Percentiles rank a stretch among this genome's conserved stretches.
These are phyloP conservation scores for Odobenus rosmarus DNA, from an alignment of 2,113 vertebrate genomes.

Conservation along the genomic window DNA sequence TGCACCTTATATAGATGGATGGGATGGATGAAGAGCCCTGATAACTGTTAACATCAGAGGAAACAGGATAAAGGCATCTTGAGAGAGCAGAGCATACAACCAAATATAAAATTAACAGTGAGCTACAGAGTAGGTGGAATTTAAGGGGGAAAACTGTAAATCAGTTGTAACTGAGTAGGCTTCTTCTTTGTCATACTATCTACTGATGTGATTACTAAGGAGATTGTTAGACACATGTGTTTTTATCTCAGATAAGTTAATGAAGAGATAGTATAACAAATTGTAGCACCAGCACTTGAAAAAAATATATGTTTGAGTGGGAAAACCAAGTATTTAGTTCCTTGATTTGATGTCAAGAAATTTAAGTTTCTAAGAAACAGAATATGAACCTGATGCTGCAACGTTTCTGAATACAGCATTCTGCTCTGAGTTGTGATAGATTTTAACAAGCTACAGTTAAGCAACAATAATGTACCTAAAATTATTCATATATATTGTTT, in stretches of 20 bases:
- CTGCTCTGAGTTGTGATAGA: background rate
- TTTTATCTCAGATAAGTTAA: background rate
- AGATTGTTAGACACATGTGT: background rate
- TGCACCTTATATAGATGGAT: fast-evolving
- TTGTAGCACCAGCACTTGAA: background rate
- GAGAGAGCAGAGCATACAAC: background rate
- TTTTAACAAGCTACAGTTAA: background rate
- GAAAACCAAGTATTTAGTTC: background rate
- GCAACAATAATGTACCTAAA: background rate
- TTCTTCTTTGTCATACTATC: background rate
- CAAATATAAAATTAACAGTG: background rate
- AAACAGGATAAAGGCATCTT: background rate
- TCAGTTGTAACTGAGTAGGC: background rate
- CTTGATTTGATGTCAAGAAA: background rate
- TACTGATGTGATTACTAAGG: background rate
- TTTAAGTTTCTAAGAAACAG: background rate
- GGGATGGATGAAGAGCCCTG: background rate
- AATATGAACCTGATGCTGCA: background rate
- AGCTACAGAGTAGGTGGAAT: background rate
- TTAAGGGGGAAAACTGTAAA: background rate
- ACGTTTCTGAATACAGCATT: background rate
- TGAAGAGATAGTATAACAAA: background rate
- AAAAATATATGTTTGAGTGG: background rate
- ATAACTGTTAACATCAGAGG: background rate
- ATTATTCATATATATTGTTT: background rate